A percentile compares a stretch with the other conserved stretches of the same genome.
These are phyloP conservation scores for Troilus luridus DNA, from an alignment of 2,888 invertebrate species.

Conservation along the genomic window DNA sequence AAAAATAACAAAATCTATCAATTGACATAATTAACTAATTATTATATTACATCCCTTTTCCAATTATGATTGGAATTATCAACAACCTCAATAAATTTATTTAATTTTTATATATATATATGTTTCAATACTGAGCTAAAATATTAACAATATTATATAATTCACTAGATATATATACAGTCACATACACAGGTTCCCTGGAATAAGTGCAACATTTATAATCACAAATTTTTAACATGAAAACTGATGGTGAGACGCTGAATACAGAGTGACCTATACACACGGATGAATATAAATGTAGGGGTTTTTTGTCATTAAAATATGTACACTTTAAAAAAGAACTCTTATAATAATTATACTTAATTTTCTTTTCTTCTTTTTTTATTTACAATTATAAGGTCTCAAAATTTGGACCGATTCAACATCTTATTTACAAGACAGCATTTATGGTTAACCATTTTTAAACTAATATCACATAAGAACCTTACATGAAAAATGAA, in stretches of 20 bases:
- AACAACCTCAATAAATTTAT: constrained; percentile 28
- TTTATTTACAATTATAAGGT: constrained; percentile 26
- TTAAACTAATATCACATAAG: constrained; percentile 40
- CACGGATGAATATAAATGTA: neutral
- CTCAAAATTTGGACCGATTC: neutral
- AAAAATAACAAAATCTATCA: constrained; percentile 2
- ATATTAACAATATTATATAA: constrained; percentile 16
- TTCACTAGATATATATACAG: constrained; percentile 23
- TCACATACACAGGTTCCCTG: constrained; percentile 50
- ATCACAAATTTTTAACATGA: constrained; percentile 8
- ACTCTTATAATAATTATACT: neutral
- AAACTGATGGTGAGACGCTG: constrained; percentile 9
- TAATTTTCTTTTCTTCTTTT: neutral
- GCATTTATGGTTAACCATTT: neutral
- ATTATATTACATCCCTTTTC: constrained; percentile 35
- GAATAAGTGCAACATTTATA: constrained; percentile 52
- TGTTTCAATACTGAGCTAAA: constrained; percentile 38
- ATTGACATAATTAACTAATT: constrained; percentile 6
- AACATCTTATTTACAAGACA: constrained; percentile 36
- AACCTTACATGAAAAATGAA: constrained; percentile 2
- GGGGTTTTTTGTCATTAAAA: constrained; percentile 12
- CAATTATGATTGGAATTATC: constrained; percentile 4
- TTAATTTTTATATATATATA: constrained; percentile 21
- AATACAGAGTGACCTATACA: constrained; percentile 1
- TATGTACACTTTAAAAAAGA: constrained; percentile 6